Conservation (phyloP, 2,888 invertebrate genomes). For the Acanthosepion esculentum region DNA sequence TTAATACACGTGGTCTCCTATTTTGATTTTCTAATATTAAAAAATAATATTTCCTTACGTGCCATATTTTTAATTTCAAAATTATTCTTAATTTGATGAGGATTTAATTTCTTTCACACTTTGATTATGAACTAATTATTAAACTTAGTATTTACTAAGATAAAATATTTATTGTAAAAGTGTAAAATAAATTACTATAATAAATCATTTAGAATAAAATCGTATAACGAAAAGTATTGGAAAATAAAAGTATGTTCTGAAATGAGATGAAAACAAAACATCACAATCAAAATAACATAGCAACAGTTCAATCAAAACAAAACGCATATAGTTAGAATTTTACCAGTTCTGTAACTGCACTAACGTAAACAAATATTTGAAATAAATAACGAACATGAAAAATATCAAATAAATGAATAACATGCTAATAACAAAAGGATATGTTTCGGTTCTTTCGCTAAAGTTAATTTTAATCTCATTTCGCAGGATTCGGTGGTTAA, state of each 20-base stretch:
- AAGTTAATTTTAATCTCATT: slow-evolving; percentile 89
- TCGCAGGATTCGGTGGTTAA: slow-evolving; percentile 23
- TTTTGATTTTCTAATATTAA: too few relatives aligned
- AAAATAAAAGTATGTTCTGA: too few relatives aligned
- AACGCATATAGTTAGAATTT: background rate
- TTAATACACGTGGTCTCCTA: too few relatives aligned
- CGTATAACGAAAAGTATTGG: background rate
- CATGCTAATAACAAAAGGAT: slow-evolving; percentile 68
- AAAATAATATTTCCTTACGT: too few relatives aligned
- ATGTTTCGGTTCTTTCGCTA: slow-evolving; percentile 85
- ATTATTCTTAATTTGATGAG: too few relatives aligned
- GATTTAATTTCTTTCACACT: too few relatives aligned
- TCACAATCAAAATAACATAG: background rate
- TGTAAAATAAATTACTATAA: background rate
- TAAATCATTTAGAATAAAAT: background rate
- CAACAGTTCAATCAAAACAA: background rate
- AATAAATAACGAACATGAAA: background rate
- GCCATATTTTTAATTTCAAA: too few relatives aligned
- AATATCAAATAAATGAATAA: too few relatives aligned
- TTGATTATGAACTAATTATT: too few relatives aligned
- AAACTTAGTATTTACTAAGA: too few relatives aligned
- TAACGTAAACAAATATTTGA: background rate
- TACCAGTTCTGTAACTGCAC: background rate
- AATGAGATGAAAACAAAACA: background rate
- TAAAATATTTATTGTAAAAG: background rate